Percentiles rank a stretch among this genome's conserved stretches.
Conservation (phyloP, 2,797 vertebrate species). For the Tenualosa thibaudeaui region DNA sequence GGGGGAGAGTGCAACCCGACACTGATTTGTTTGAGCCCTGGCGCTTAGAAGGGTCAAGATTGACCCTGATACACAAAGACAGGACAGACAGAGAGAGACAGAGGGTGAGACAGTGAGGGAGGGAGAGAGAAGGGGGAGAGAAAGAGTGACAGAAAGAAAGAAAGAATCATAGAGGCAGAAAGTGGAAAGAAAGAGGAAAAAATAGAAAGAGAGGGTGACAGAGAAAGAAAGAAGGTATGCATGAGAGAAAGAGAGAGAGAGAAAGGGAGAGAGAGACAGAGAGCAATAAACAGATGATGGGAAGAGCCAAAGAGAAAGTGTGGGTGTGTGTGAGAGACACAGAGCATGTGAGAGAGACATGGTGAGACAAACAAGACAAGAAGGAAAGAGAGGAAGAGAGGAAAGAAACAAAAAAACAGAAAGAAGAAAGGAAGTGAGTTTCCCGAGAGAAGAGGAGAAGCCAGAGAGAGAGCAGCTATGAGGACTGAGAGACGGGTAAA, state of each 20-base stretch:
- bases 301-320: neutral
- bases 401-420: neutral
- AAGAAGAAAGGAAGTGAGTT: conserved; percentile 18
- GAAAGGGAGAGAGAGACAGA: neutral
- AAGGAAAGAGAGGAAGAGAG: neutral
- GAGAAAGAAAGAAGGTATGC: neutral
- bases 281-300: neutral
- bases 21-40: conserved; percentile 97
- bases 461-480: conserved; percentile 16
- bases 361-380: conserved; percentile 11
- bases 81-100: conserved; percentile 49
- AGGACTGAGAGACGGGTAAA: conserved; percentile 11
- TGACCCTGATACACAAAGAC: conserved; percentile 82
- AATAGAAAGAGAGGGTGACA: neutral
- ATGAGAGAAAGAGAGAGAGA: neutral
- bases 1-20: conserved; percentile 90
- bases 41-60: conserved; percentile 96
- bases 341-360: neutral
- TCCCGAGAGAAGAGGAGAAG: conserved; percentile 8
- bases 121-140: neutral
- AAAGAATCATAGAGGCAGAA: neutral
- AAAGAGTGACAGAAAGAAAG: neutral
- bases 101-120: neutral
- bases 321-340: neutral
- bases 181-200: neutral